A percentile compares a stretch with the other conserved stretches of the same genome.
Conservation (phyloP, 1,140 invertebrate species). For the Proales similis region DNA sequence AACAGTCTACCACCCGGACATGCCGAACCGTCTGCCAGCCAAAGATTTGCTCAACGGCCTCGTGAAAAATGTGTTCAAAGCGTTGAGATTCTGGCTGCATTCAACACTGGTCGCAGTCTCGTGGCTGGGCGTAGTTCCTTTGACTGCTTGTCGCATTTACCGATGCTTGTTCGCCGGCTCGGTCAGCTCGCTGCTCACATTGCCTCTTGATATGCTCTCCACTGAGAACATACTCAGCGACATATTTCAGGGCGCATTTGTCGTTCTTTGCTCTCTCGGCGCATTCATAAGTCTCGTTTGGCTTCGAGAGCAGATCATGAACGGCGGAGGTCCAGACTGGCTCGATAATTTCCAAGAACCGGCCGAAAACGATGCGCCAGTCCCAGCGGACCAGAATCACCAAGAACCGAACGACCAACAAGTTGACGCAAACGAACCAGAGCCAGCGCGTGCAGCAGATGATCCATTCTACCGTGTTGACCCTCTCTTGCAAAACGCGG, state of each 20-base stretch:
- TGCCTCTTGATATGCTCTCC: slow-evolving; percentile 83
- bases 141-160: slow-evolving; percentile 89
- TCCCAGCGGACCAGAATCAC: background rate
- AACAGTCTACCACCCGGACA: slow-evolving; percentile 88
- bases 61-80: slow-evolving; percentile 76
- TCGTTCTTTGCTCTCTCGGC: slow-evolving; percentile 89
- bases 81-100: slow-evolving; percentile 88
- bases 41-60: slow-evolving; percentile 79
- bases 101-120: slow-evolving; percentile 87
- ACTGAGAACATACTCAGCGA: slow-evolving; percentile 84
- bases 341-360: too few species aligned
- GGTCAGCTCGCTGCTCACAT: slow-evolving; percentile 66
- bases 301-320: slow-evolving; percentile 92
- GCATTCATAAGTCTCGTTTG: slow-evolving; percentile 90
- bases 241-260: slow-evolving; percentile 89
- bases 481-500: too few species aligned
- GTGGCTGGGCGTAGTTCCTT: slow-evolving; percentile 93
- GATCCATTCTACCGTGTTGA: too few species aligned
- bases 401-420: background rate
- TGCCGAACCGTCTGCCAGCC: slow-evolving; percentile 82
- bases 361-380: slow-evolving; percentile 59
- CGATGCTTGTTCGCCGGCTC: slow-evolving; percentile 81
- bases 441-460: background rate
- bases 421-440: background rate
- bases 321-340: slow-evolving; percentile 92